A percentile compares a stretch with the other conserved stretches of the same genome.
These are phyloP conservation scores for Cyanoliseus patagonus DNA, from an alignment of 2,113 vertebrate species.

Conservation along the genomic window DNA sequence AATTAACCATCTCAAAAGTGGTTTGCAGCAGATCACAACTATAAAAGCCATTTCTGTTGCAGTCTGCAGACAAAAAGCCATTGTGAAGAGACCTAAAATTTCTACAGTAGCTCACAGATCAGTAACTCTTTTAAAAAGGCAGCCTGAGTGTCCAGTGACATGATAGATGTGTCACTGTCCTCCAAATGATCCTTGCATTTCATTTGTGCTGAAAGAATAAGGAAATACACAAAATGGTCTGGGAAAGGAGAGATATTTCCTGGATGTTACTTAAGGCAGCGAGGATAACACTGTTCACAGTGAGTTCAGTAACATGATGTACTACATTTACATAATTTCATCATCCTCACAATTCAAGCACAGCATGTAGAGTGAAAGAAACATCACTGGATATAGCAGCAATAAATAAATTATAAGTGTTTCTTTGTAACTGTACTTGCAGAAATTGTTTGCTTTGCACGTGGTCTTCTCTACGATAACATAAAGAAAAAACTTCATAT, in stretches of 20 bases:
- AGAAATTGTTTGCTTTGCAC: conserved; percentile 71
- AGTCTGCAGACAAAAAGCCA: neutral
- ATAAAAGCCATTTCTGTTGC: neutral
- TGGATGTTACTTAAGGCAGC: neutral
- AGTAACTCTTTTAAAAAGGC: neutral
- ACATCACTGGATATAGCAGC: conserved; percentile 84
- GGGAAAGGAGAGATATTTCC: neutral
- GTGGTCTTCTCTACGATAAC: conserved; percentile 61
- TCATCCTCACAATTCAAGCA: conserved; percentile 28
- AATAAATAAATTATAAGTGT: conserved; percentile 86
- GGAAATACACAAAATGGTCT: neutral
- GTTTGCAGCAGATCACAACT: neutral
- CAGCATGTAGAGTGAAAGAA: conserved; percentile 49
- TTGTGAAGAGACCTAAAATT: neutral
- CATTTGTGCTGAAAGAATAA: neutral
- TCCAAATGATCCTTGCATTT: neutral
- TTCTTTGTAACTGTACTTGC: conserved; percentile 83
- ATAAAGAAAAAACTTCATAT: conserved; percentile 41
- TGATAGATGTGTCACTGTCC: neutral
- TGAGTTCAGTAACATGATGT: conserved; percentile 40
- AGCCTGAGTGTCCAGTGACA: neutral
- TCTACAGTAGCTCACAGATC: neutral
- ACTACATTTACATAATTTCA: conserved; percentile 18
- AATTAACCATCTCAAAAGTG: neutral
- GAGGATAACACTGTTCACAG: conserved; percentile 27